Base-by-base conservation (phyloP, 2,888 invertebrate species). In the Drosophila tripunctata region DNA sequence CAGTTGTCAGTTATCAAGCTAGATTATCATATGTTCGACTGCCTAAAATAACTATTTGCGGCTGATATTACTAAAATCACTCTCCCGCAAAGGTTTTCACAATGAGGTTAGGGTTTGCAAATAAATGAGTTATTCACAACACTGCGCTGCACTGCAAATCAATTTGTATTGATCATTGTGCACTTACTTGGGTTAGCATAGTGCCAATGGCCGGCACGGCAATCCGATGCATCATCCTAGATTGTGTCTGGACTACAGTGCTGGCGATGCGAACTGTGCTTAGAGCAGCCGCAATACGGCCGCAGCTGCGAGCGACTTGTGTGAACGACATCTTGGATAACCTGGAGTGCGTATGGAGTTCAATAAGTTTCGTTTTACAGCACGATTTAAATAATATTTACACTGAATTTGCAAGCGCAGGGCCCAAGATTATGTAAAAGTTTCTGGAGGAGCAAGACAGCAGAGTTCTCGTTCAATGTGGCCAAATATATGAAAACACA, bases 351-450 rank as follows among this genome's bases (percentile, higher is more conserved):
- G 61, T 78, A 43, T 58, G 2, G 21, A 45, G 35, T 38, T 62
- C 5, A 14, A 4, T 48, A 43, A 40, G 40, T 31, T 21, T 2
- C 12, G 17, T 19, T 15, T 22, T 8, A 19, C 30, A 44, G 12
- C 30, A 14, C 31, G 51, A 14, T 65, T 48, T n/a, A 10, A 43
- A 35, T 51, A 67, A 74, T 76, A 79, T 79, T 78, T 81, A 83
- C 74, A 72, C 66, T 48, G 63, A 68, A 66, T 81, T 87, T 77
- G 62, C 65, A 67, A 75, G 61, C 56, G 75, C 56, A 55, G 50
- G 50, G 77, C 77, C 64, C 70, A 89, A 84, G 90, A 89, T 89
- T 89, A 89, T 89, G 90, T 89, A 89, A 89, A 89, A 88, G 87
- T 88, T 88, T 83, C 80, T 83, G 82, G 78, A 83, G 80, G 71